These are phyloP conservation scores for Camelus dromedarius DNA, from an alignment of 2,113 vertebrate species.

Conservation along the genomic window DNA sequence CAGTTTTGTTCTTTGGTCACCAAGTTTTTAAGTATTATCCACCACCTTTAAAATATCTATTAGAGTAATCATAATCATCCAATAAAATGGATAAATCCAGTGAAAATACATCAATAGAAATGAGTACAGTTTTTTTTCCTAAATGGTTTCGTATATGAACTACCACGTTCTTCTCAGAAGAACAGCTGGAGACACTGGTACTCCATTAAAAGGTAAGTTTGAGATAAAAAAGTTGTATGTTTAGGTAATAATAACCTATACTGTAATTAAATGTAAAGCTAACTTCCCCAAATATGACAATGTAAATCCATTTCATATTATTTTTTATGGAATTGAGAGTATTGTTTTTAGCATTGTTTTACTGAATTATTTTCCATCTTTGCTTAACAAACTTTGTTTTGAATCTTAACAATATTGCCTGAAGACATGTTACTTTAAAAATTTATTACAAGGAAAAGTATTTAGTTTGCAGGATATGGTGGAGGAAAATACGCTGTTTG, in stretches of 20 bases:
- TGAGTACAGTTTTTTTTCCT: not conserved
- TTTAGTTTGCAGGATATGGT: conserved; percentile 52
- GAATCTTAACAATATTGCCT: conserved; percentile 54
- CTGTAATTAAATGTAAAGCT: not conserved
- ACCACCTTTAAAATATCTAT: not conserved
- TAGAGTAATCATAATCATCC: not conserved
- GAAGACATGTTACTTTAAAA: conserved; percentile 54
- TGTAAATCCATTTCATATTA: not conserved
- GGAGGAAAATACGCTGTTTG: conserved; percentile 62
- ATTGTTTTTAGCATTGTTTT: not conserved
- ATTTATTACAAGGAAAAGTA: conserved; percentile 49
- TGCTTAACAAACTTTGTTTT: conserved; percentile 61
- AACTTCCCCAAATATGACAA: not conserved
- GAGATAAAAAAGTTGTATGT: not conserved
- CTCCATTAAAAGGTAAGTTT: not conserved
- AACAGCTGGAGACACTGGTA: not conserved
- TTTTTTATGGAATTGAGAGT: not conserved
- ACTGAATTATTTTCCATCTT: conserved; percentile 21
- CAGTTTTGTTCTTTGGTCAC: not conserved
- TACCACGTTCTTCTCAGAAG: not conserved
- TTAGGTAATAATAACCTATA: not conserved
- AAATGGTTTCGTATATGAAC: not conserved
- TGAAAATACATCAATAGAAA: not conserved
- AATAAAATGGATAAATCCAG: not conserved
- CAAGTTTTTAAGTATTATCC: not conserved